These are phyloP conservation scores for Eurytoma adleriae DNA, from an alignment of 2,888 invertebrate species.

Conservation along the genomic window DNA sequence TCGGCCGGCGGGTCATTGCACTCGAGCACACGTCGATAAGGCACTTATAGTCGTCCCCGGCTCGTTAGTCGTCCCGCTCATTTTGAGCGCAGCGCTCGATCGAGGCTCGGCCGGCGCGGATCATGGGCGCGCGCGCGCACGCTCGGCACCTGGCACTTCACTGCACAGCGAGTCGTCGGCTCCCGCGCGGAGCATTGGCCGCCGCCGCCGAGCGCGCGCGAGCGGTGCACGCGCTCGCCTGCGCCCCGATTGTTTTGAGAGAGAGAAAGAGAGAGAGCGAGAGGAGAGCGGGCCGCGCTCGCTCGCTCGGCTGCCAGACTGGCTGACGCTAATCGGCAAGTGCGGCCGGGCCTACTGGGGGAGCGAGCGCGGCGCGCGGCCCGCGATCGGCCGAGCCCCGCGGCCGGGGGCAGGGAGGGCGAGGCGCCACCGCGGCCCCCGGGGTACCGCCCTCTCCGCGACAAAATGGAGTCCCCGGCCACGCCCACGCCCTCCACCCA, in stretches of 20 bases:
- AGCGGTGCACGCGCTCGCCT: neutral
- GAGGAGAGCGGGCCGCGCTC: neutral
- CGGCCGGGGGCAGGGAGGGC: neutral
- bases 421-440: constrained; percentile 38
- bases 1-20: too few relatives aligned
- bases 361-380: constrained; percentile 28
- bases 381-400: neutral
- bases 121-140: too few relatives aligned
- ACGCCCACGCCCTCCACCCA: constrained; percentile 57
- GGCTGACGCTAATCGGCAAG: neutral
- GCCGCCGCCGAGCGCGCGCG: neutral
- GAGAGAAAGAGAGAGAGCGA: constrained; percentile 7
- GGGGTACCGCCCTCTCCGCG: constrained; percentile 65
- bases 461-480: constrained; percentile 69
- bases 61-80: neutral
- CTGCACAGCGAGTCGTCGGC: neutral
- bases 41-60: neutral
- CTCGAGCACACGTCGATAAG: too few relatives aligned
- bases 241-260: neutral
- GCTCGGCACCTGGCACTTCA: too few relatives aligned
- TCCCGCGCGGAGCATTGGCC: neutral
- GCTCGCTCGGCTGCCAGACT: neutral
- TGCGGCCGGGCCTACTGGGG: constrained; percentile 21
- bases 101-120: too few relatives aligned
- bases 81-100: too few relatives aligned